These are phyloP conservation scores for Oreonectes daqikongensis DNA, from an alignment of 2,797 vertebrate species.

Conservation along the genomic window DNA sequence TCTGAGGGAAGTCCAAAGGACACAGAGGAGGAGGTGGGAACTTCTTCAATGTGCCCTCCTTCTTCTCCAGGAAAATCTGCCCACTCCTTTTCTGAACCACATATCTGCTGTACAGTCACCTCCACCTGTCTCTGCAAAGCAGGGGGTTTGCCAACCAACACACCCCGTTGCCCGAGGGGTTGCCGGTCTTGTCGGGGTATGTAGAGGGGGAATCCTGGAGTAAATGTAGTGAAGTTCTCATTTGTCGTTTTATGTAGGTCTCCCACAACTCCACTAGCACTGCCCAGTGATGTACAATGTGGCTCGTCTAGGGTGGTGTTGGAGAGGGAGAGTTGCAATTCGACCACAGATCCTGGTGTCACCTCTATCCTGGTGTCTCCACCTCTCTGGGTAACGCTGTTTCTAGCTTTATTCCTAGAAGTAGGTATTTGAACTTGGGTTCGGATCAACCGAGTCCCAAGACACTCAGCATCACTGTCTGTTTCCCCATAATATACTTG, in stretches of 20 bases:
- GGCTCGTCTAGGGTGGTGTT: conserved; percentile 67
- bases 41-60: conserved; percentile 82
- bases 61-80: conserved; percentile 80
- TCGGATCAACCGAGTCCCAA: conserved; percentile 58
- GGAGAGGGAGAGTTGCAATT: conserved; percentile 86
- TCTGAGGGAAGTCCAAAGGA: conserved; percentile 88
- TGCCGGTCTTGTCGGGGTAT: conserved; percentile 71
- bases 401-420: conserved; percentile 57
- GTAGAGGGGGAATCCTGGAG: conserved; percentile 65
- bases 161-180: conserved; percentile 74
- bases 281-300: conserved; percentile 64
- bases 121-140: conserved; percentile 79
- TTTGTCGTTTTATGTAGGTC: conserved; percentile 54
- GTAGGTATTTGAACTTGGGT: conserved; percentile 65
- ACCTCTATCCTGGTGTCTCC: conserved; percentile 58
- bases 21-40: conserved; percentile 84
- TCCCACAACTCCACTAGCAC: conserved; percentile 70
- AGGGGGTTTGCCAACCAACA: conserved; percentile 68
- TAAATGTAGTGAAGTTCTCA: conserved; percentile 14
- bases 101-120: conserved; percentile 73
- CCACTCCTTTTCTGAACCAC: conserved; percentile 68
- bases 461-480: conserved; percentile 63
- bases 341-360: conserved; percentile 76
- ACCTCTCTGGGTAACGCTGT: conserved; percentile 57
- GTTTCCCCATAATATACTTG: conserved; percentile 64